These are phyloP conservation scores for Hycleus phaleratus DNA, from an alignment of 1,140 invertebrate species.

Conservation along the genomic window DNA sequence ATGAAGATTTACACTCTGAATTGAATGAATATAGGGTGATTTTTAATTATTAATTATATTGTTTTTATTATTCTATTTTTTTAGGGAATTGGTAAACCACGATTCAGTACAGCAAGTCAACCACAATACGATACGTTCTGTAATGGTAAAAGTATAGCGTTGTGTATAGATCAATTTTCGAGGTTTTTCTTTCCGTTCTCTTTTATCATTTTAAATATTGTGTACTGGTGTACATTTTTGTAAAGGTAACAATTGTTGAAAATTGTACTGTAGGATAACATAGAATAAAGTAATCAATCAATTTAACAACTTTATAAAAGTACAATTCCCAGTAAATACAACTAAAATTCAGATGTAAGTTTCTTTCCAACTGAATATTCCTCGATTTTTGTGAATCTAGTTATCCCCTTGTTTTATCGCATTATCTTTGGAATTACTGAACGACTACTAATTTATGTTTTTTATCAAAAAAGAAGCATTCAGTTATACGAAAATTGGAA, in stretches of 20 bases:
- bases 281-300: background rate
- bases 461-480: no score
- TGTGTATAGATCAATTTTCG: conserved; percentile 80
- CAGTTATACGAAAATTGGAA: no score
- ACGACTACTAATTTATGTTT: no score
- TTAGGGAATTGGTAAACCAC: conserved; percentile 44
- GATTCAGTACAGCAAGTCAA: conserved; percentile 41
- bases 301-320: no score
- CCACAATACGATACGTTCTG: conserved; percentile 80
- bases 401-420: no score
- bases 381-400: no score
- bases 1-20: conserved; percentile 68
- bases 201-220: conserved; percentile 78
- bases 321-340: no score
- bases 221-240: conserved; percentile 83
- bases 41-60: conserved; percentile 3
- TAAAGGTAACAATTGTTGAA: conserved; percentile 10
- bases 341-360: no score
- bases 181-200: conserved; percentile 83
- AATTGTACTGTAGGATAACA: background rate
- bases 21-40: conserved; percentile 67
- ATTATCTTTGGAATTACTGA: no score
- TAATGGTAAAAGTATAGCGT: conserved; percentile 71
- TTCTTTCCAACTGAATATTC: no score
- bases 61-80: conserved; percentile 11